A percentile compares a stretch with the other conserved stretches of the same genome.
phyloP scores from a whole-genome alignment of 1,140 invertebrate genomes.

The Neoseiulus cucumeris region DNA sequence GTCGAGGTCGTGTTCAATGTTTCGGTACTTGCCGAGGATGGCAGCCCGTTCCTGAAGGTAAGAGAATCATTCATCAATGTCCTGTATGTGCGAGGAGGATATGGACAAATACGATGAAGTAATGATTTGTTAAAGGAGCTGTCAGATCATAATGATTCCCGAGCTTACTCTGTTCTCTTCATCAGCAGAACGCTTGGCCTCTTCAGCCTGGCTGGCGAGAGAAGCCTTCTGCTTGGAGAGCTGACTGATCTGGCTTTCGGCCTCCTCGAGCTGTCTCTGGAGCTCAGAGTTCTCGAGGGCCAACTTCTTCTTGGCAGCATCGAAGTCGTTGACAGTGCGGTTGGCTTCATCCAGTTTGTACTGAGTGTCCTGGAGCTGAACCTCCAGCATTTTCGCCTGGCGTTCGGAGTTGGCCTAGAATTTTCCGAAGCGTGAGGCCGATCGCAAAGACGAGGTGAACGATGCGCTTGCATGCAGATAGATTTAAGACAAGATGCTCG shows the following conservation, averaged over 20 bases:
- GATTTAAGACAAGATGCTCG: neutral
- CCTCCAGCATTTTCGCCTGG: slow-evolving; percentile 82
- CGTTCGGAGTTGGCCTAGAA: slow-evolving; percentile 78
- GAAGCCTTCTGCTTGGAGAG: slow-evolving; percentile 92
- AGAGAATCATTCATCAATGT: neutral
- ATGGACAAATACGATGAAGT: too few relatives aligned
- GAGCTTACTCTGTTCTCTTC: slow-evolving; percentile 57
- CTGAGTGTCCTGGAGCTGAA: slow-evolving; percentile 82
- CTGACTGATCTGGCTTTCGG: slow-evolving; percentile 86
- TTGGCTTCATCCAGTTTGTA: slow-evolving; percentile 86
- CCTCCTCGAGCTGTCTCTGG: slow-evolving; percentile 80
- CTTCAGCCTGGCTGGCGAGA: slow-evolving; percentile 80
- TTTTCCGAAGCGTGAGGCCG: too few relatives aligned
- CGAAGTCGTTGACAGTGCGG: slow-evolving; percentile 81
- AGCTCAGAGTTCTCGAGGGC: slow-evolving; percentile 90
- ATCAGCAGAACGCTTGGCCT: slow-evolving; percentile 87
- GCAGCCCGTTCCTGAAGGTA: slow-evolving; percentile 52
- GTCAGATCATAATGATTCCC: too few relatives aligned
- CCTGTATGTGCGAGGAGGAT: too few relatives aligned
- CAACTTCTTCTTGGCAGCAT: slow-evolving; percentile 87
- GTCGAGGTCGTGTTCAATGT: slow-evolving; percentile 91
- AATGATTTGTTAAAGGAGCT: too few relatives aligned
- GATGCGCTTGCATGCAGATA: too few relatives aligned
- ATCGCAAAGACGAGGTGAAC: too few relatives aligned
- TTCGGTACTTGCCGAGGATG: slow-evolving; percentile 83